phyloP scores from a whole-genome alignment of 2,797 vertebrate genomes.

The Pachyuromys duprasi region DNA sequence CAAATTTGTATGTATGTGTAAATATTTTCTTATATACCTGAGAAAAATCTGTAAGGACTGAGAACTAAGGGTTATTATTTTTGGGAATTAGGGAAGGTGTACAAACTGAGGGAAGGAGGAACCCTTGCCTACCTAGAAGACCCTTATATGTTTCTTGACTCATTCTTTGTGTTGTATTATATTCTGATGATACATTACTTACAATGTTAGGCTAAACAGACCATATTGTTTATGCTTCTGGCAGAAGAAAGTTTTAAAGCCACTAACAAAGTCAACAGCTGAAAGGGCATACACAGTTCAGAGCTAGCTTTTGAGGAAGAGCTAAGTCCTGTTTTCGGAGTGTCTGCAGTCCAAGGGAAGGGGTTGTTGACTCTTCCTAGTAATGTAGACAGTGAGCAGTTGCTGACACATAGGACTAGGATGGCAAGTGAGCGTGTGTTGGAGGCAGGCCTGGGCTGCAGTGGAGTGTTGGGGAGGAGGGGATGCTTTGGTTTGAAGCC shows the following conservation, averaged over 20 bases:
- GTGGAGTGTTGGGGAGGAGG: neutral
- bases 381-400: neutral
- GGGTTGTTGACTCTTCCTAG: neutral
- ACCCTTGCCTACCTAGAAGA: neutral
- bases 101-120: neutral
- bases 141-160: neutral
- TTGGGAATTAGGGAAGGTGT: neutral
- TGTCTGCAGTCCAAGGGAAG: neutral
- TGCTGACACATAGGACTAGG: neutral
- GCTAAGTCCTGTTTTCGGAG: neutral
- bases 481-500: neutral
- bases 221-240: neutral
- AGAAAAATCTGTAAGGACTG: neutral
- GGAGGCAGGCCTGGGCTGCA: neutral
- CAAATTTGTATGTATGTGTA: neutral
- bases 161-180: neutral
- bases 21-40: neutral
- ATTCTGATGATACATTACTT: neutral
- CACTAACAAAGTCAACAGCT: neutral
- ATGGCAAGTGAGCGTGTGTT: neutral
- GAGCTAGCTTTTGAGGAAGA: neutral
- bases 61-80: neutral
- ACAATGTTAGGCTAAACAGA: neutral
- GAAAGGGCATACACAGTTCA: neutral
- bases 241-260: slow-evolving; percentile 5